Evolutionary conservation across 2,888 invertebrate species (phyloP).

Genomic region (Apamea epomidion): DNA sequence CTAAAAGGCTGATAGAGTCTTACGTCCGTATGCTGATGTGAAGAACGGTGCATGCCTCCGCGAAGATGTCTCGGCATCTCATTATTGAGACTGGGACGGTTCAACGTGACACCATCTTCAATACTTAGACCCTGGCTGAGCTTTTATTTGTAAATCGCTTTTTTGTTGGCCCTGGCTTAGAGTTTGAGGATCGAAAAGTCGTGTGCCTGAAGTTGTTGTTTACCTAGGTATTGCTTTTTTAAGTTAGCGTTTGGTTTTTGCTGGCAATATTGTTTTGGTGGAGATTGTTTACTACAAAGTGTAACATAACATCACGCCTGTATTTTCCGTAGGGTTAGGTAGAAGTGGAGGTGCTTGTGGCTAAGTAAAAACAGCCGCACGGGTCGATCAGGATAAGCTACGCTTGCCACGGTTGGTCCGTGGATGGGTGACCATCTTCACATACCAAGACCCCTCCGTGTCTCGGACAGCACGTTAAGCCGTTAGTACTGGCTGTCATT

Average conservation of each 20-base stretch:
- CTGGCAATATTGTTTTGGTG: background rate
- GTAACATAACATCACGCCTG: background rate
- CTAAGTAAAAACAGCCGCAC: too few relatives aligned
- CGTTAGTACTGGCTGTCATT: too few relatives aligned
- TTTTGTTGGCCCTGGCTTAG: conserved; percentile 7
- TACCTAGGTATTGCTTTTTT: background rate
- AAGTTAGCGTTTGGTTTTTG: background rate
- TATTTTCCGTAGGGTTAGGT: background rate
- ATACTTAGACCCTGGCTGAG: conserved; percentile 25
- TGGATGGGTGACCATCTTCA: too few relatives aligned
- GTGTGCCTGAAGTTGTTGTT: background rate
- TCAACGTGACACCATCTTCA: conserved; percentile 57
- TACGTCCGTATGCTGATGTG: conserved; percentile 14
- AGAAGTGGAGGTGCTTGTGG: too few relatives aligned
- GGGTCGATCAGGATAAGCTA: too few relatives aligned
- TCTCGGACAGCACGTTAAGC: too few relatives aligned
- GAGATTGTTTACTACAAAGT: background rate
- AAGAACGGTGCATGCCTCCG: conserved; percentile 47
- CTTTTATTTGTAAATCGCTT: conserved; percentile 32
- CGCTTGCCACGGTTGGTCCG: too few relatives aligned
- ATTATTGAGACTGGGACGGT: conserved; percentile 54
- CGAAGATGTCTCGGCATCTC: conserved; percentile 54
- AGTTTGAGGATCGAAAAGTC: background rate
- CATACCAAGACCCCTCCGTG: too few relatives aligned
- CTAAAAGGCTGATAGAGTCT: background rate